Base-by-base conservation (phyloP, 2,113 vertebrate species). In the Eublepharis macularius region DNA sequence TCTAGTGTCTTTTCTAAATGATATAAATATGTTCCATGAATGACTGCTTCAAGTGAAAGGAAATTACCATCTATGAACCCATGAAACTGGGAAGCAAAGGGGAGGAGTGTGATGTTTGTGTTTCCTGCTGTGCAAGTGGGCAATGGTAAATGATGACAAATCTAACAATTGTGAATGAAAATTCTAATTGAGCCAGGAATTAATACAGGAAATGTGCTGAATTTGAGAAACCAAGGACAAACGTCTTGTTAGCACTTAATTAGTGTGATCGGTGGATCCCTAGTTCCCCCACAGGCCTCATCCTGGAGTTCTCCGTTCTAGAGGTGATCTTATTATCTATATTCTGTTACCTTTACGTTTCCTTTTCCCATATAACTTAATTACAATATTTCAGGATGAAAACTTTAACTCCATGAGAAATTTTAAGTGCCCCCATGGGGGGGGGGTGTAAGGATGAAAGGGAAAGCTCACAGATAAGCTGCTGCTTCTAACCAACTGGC, bases 231-330 rank as follows among this genome's bases (percentile, higher is more conserved):
- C 69, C 69, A 82, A 82, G 81, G 81, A 72, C 81, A 82, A 74
- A 82, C 49, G 81, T 82, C 81, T 82, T 82, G 81, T 82, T 82
- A 82, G 81, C 57, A 69, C 39, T 82, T 82, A 82, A 82, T 82
- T 82, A 73, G 81, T 43, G 69, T 82, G 81, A 73, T 82, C 49
- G 81, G 81, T 82, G 69, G 81, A 82, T 73, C 49, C 81, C 36
- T 60, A 6, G 68, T 73, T 82, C 39, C 81, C 81, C 81, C 69
- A 41, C 68, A 82, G 81, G 81, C 49, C 68, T 82, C 81, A 73
- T 82, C 81, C 36, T 12, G n/a, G 49, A 57, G 81, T 73, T 60
- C 49, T 73, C 36, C 73, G 57, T 73, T 82, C 68, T 54, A 26
- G 68, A 82, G 26, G 81, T 60, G 69, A 82, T 82, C 68, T 82